Conservation (phyloP, 2,888 invertebrate genomes). For the Phytoseiulus persimilis region DNA sequence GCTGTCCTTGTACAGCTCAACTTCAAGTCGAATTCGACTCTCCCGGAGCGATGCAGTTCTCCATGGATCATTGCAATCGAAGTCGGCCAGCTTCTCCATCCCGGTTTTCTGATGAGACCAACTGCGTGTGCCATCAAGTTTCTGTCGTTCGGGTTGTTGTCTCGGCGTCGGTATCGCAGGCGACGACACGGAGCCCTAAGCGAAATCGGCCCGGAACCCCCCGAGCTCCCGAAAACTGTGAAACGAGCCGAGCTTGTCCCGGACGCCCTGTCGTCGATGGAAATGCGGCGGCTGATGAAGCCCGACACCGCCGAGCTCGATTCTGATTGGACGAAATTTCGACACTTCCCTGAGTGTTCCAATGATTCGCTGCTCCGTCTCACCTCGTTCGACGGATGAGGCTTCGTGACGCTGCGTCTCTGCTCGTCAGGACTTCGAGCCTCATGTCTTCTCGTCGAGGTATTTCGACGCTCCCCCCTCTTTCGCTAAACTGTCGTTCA, state of each 20-base stretch:
- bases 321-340: not conserved
- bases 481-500: not conserved
- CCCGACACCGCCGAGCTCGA: not conserved
- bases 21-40: not conserved
- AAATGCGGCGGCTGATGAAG: not conserved
- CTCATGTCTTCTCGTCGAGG: not conserved
- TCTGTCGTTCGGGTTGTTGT: no score
- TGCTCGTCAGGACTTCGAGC: not conserved
- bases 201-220: no score
- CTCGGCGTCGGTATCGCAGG: no score
- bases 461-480: not conserved
- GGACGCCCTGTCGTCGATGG: no score
- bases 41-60: not conserved
- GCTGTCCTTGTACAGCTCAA: not conserved
- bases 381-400: not conserved
- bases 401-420: not conserved
- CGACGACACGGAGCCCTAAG: no score
- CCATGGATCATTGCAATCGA: not conserved
- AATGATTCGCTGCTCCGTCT: not conserved
- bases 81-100: not conserved
- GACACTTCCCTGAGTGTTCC: not conserved
- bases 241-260: no score
- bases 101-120: not conserved
- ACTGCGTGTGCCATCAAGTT: no score
- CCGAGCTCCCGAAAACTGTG: no score